A percentile compares a stretch with the other conserved stretches of the same genome.
Conservation (phyloP, 2,113 vertebrate genomes). For the Thryonomys swinderianus region DNA sequence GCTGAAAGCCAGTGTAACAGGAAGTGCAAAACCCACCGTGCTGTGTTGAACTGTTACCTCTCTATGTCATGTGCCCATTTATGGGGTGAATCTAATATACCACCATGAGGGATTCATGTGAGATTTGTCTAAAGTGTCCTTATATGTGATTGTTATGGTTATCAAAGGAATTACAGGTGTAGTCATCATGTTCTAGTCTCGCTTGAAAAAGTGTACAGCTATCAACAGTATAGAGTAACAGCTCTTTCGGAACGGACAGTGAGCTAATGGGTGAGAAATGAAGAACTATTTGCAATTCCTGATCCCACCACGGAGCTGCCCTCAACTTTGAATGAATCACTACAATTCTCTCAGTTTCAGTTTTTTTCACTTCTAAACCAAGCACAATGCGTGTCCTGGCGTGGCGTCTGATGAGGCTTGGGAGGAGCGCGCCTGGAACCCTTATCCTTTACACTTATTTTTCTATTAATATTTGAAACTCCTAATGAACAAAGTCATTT, state of each 20-base stretch:
- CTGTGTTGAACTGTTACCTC: not conserved
- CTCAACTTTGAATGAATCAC: not conserved
- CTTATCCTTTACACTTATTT: not conserved
- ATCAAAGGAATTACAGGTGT: not conserved
- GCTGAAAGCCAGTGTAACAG: not conserved
- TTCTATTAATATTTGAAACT: not conserved
- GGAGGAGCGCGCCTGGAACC: not conserved
- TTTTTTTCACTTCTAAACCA: slow-evolving; percentile 38
- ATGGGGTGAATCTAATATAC: not conserved
- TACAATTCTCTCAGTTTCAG: not conserved
- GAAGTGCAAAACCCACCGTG: not conserved
- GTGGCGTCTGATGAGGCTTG: not conserved
- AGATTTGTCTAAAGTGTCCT: not conserved
- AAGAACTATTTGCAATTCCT: slow-evolving; percentile 38
- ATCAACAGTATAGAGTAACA: not conserved
- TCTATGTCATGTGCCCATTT: not conserved
- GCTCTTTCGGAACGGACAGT: not conserved
- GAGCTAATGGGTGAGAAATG: not conserved
- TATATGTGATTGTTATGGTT: not conserved
- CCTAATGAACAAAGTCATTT: not conserved
- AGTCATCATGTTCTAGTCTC: not conserved
- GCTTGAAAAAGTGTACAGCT: not conserved
- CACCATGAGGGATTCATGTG: not conserved
- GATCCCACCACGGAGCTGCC: slow-evolving; percentile 38
- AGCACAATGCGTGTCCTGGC: not conserved